Conservation (phyloP, 1,140 invertebrate species). For the Anoplophora glabripennis region DNA sequence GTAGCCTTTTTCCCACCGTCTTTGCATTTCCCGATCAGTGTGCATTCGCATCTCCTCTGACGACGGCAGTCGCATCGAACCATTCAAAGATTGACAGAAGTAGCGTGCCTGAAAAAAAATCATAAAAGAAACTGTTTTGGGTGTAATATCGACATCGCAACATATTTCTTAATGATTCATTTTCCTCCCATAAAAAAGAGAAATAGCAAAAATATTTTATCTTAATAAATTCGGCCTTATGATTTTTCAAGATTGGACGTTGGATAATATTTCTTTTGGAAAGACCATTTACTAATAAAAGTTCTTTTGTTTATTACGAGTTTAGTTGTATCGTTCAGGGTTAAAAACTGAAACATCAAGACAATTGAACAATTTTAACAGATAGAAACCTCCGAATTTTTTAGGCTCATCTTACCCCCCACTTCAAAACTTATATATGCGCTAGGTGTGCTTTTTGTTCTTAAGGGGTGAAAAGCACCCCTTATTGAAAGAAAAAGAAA, state of each 20-base stretch:
- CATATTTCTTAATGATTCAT: too few species aligned
- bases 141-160: neutral
- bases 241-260: neutral
- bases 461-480: too few species aligned
- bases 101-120: slow-evolving; percentile 52
- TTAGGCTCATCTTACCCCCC: too few species aligned
- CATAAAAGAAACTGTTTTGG: neutral
- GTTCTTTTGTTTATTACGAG: too few species aligned
- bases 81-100: slow-evolving; percentile 56
- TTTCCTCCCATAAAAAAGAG: neutral
- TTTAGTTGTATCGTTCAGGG: too few species aligned
- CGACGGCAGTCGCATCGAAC: slow-evolving; percentile 52
- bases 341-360: too few species aligned
- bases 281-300: neutral
- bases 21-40: slow-evolving; percentile 53
- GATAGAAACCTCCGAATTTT: too few species aligned
- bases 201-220: neutral
- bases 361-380: too few species aligned
- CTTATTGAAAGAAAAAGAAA: too few species aligned
- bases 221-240: neutral
- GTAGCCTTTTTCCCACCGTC: slow-evolving; percentile 50
- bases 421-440: too few species aligned
- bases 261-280: neutral
- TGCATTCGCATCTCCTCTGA: slow-evolving; percentile 61
- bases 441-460: too few species aligned